Base-by-base conservation (phyloP, 1,140 invertebrate genomes). In the Calephelis virginiensis region DNA sequence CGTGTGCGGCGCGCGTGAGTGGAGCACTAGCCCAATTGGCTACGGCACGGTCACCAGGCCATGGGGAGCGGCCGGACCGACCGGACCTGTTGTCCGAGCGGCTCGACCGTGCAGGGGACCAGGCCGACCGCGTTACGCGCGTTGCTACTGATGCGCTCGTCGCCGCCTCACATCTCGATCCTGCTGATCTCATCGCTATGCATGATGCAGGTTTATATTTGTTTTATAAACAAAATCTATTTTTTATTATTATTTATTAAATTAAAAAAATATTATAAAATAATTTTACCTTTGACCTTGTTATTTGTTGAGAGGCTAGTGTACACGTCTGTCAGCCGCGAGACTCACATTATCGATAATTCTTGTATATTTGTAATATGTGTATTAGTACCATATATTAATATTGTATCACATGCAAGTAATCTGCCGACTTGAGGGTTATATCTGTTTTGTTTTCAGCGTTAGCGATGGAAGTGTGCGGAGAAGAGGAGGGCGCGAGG, bases 161-260 rank as follows among this genome's bases (percentile, higher is more conserved):
- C 5, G 83, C 83, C 9, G 88, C 88, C 62, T 74, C 77, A 0
- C 86, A 90, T 61, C 78, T 90, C 10, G 86, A 90, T 38, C 88
- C 88, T 0, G 85, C 88, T 1, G 81, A 90, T 46, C 76, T 88
- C 8, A 79, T 89, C 0, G 86, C 85, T 53, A 78, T 80, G 72
- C 85, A 90, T 45, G 78, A 90, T 65, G 73, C 86, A 1, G 88
- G 88, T 89, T 13, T 49, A 46, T 50, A 13, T 28, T 28, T 28
- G 28, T 28, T 28, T 28, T 28, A 28, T 28, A 28, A 28, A 28
- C 5, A 28, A n/a, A 28, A 28, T 28, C 28, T 40, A 45, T 64
- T 64, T 38, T 45, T 40, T 45, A n/a, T 40, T 63, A 45, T 63
- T 48, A 14, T n/a, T n/a, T n/a, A n/a, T n/a, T n/a, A n/a, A n/a